Evolutionary conservation across 2,113 vertebrate species (phyloP), one percentile per base, ranked within the genome.

Genomic region (Corythoichthys haematopterus): DNA sequence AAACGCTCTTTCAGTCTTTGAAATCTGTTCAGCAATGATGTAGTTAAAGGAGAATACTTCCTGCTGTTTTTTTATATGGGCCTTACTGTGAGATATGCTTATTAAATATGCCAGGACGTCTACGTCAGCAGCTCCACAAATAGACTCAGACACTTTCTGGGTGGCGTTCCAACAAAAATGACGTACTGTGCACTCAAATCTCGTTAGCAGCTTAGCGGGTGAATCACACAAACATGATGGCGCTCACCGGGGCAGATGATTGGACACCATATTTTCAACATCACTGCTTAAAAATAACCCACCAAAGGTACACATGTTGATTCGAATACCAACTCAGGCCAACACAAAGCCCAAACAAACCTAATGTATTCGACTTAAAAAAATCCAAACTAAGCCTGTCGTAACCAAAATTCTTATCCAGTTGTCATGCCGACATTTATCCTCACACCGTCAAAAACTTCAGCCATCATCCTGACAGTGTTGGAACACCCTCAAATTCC

Each of bases 131-230:
- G 70, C 57, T 71, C 81, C 80, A 85, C 35, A 84, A 83, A 86
- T 82, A 88, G 59, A 76, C 57, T 59, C 46, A 48, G 55, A 75
- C 67, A 60, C 65, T 61, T 66, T 81, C 1, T 63, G 60, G 1
- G 62, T 75, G 72, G 70, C 28, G 6, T 66, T 60, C 64, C 65
- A 43, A 57, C 36, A 64, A 78, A 87, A 78, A 80, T 76, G 68
- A 79, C 57, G 73, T 80, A 36, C 77, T 75, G 69, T n/a, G 60
- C 37, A 7, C 55, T 78, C 48, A 83, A 83, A 87, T 87, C 81
- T 80, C 76, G 70, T 87, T 81, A 84, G 65, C 67, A 74, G 80
- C 76, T 87, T 80, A 88, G 56, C 80, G 63, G 55, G 65, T 70
- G 76, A 79, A 75, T 85, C 81, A 74, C 68, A 72, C 66, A 66